Evolutionary conservation across 2,888 invertebrate genomes (phyloP).

Genomic region (Drosophila ezoana): DNA sequence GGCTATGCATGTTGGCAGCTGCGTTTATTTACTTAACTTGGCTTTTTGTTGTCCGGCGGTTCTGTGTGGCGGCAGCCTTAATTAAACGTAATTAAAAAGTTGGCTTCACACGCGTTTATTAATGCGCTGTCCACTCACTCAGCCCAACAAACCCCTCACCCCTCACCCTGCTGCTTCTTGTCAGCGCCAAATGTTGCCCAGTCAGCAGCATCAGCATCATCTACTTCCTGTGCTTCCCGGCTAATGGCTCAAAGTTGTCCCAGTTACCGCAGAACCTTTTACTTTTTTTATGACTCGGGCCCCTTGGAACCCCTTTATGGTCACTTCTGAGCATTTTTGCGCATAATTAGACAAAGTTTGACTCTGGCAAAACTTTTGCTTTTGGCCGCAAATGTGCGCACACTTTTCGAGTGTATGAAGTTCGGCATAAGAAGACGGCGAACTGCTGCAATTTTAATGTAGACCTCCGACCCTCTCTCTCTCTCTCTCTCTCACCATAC

Average conservation of each 20-base stretch:
- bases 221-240: slow-evolving; percentile 10
- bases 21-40: slow-evolving; percentile 51
- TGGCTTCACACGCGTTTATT: slow-evolving; percentile 69
- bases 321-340: slow-evolving; percentile 71
- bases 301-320: slow-evolving; percentile 63
- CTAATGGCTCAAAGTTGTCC: slow-evolving; percentile 53
- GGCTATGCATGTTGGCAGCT: slow-evolving; percentile 58
- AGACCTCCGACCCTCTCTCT: neutral
- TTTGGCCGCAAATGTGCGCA: slow-evolving; percentile 64
- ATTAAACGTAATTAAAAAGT: slow-evolving; percentile 78
- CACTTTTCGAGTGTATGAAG: slow-evolving; percentile 26
- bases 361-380: slow-evolving; percentile 50
- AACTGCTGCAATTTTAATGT: slow-evolving; percentile 25
- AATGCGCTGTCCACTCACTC: slow-evolving; percentile 22
- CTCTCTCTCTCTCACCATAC: neutral
- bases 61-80: slow-evolving; percentile 39
- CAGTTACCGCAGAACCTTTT: slow-evolving; percentile 58
- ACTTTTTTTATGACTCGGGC: slow-evolving; percentile 57
- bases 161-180: no score
- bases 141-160: neutral
- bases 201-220: slow-evolving; percentile 5
- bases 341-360: slow-evolving; percentile 76
- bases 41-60: slow-evolving; percentile 25
- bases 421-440: slow-evolving; percentile 17
- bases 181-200: slow-evolving; percentile 2